Evolutionary conservation across 2,797 vertebrate species (phyloP).

Genomic region (Paramormyrops hopkinsi): DNA sequence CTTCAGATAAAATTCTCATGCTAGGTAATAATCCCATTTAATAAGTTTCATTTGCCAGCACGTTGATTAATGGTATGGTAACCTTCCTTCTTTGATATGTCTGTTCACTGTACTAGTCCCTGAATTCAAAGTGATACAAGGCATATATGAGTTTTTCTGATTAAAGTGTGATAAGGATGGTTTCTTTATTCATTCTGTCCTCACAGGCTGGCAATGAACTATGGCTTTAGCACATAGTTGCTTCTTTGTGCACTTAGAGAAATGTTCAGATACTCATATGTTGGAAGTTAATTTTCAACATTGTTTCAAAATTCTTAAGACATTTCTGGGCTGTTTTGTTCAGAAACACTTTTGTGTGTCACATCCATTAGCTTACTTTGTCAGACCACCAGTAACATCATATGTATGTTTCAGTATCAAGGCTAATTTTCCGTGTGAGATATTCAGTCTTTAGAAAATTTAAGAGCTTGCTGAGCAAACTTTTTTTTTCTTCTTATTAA

Average conservation of each 20-base stretch:
- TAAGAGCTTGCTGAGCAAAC: neutral
- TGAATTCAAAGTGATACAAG: neutral
- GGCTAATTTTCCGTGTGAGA: neutral
- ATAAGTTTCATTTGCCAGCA: neutral
- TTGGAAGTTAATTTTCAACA: neutral
- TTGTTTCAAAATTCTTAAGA: neutral
- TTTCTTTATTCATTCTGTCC: neutral
- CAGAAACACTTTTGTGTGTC: neutral
- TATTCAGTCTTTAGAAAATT: neutral
- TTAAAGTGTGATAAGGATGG: neutral
- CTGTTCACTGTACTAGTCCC: neutral
- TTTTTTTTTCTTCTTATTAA: neutral
- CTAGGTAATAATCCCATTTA: neutral
- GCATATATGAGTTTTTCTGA: neutral
- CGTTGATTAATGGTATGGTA: neutral
- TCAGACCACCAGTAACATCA: neutral
- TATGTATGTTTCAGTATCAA: neutral
- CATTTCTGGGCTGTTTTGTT: neutral
- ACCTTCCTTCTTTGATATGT: neutral
- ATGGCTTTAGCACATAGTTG: neutral
- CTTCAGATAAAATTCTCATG: neutral
- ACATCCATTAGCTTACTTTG: neutral
- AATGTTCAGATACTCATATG: neutral
- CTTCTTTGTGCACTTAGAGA: neutral
- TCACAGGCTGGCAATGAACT: neutral